phyloP scores from a whole-genome alignment of 53 echinoderm and acorn worm genomes.

The Patiria pectinifera region DNA sequence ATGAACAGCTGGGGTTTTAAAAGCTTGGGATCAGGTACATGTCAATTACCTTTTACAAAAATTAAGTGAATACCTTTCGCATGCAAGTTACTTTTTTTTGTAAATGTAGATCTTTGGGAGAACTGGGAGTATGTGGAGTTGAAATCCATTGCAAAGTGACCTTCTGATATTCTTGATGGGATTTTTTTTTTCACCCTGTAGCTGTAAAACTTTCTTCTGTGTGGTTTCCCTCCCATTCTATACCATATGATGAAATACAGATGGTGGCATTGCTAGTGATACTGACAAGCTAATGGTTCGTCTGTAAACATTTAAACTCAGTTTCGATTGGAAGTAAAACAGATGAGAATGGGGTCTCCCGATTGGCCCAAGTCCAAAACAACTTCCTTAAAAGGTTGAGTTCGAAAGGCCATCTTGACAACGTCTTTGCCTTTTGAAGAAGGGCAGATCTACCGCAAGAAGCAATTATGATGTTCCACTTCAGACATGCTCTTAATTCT shows the following conservation, averaged over 20 bases:
- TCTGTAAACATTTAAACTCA: background rate
- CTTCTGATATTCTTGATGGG: too few species aligned
- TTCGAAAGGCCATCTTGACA: background rate
- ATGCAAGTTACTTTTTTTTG: too few species aligned
- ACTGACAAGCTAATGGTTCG: background rate
- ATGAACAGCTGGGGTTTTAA: too few species aligned
- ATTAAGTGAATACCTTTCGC: too few species aligned
- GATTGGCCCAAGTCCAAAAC: slow-evolving; percentile 1
- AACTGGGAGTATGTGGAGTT: too few species aligned
- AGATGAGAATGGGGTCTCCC: background rate
- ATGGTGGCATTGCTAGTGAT: background rate
- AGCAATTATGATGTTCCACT: too few species aligned
- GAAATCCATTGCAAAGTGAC: too few species aligned
- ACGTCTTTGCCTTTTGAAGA: background rate
- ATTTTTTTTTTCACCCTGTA: too few species aligned
- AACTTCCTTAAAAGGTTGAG: background rate
- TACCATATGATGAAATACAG: background rate
- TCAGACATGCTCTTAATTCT: too few species aligned
- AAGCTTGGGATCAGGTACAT: too few species aligned
- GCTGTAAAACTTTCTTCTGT: background rate
- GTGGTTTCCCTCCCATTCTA: background rate
- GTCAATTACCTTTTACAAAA: too few species aligned
- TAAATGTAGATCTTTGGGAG: too few species aligned
- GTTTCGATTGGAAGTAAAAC: background rate
- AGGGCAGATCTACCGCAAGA: background rate